Base-by-base conservation (phyloP, 2,888 invertebrate species). In the Frankliniella intonsa region DNA sequence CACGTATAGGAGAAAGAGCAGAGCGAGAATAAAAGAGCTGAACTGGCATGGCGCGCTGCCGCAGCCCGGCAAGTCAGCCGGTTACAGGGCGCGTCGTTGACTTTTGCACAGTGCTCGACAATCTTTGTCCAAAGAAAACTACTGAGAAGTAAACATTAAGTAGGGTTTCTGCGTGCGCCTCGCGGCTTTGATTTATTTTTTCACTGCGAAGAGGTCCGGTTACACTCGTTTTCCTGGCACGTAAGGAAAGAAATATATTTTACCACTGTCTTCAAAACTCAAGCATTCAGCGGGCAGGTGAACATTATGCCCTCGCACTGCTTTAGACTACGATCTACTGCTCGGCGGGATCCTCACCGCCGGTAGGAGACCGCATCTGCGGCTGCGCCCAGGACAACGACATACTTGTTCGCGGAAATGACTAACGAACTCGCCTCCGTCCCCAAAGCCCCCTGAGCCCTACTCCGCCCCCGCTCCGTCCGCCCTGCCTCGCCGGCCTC, bases 361-460 rank as follows among this genome's bases (percentile, higher is more conserved):
- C 3, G 22, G 22, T 11, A 22, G 25, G 9, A 22, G 22, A 76
- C 69, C 69, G 69, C n/a, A 19, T 65, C 17, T n/a, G n/a, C n/a
- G 9, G 3, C 17, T n/a, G n/a, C n/a, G 9, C n/a, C 69, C 22
- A 76, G 69, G 25, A 76, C 69, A 25, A 25, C 69, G 69, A 76
- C 25, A 25, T 25, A 76, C 69, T 9, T 25, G 69, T 76, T 76
- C 69, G 69, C 69, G 69, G 69, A 76, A 76, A 76, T 11, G 69
- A 76, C 69, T 76, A 76, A 76, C 69, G 69, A 76, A n/a, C n/a
- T n/a, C 62, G 17, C n/a, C 62, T 10, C 3, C 55, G 12, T 17
- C 55, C 55, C 55, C 55, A 8, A 55, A 17, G 12, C 55, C 55
- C 7, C 55, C 55, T 55, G 62, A 19, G 62, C 14, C n/a, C 62